A percentile compares a stretch with the other conserved stretches of the same genome.
Evolutionary conservation across 2,888 invertebrate species (phyloP).

Genomic region (Hololepta plana): DNA sequence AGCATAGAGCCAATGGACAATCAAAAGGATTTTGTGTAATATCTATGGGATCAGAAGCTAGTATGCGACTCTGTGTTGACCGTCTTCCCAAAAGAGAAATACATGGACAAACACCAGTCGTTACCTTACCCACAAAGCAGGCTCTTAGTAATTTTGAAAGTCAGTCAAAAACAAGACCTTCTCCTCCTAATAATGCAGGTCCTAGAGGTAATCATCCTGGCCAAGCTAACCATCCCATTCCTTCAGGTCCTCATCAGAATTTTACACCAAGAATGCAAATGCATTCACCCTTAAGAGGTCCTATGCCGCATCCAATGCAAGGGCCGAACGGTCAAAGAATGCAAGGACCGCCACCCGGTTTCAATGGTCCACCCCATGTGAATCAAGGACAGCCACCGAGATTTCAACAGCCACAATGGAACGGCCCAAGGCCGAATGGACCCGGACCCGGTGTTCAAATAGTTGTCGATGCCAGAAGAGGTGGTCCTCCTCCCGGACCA

Average conservation of each 20-base stretch:
- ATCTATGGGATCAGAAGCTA: conserved; percentile 81
- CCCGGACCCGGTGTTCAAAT: conserved; percentile 24
- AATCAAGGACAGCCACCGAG: conserved; percentile 35
- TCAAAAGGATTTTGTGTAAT: conserved; percentile 97
- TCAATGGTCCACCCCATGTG: conserved; percentile 38
- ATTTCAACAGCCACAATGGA: conserved; percentile 40
- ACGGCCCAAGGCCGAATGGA: conserved; percentile 35
- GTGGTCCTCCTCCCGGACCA: conserved; percentile 38
- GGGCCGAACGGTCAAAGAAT: conserved; percentile 32
- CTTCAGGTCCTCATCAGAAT: conserved; percentile 36
- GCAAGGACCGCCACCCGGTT: conserved; percentile 37
- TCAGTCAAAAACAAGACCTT: conserved; percentile 76
- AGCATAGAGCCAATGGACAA: conserved; percentile 96
- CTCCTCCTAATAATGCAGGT: conserved; percentile 49
- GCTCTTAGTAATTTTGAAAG: conserved; percentile 74
- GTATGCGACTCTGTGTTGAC: conserved; percentile 79
- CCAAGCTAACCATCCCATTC: conserved; percentile 35
- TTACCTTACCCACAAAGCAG: conserved; percentile 90
- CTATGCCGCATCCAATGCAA: conserved; percentile 22
- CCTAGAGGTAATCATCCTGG: conserved; percentile 41
- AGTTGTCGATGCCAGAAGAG: conserved; percentile 31
- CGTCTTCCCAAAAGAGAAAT: conserved; percentile 87
- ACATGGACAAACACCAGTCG: conserved; percentile 88
- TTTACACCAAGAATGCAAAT: conserved; percentile 33
- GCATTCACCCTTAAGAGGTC: conserved; percentile 26